A percentile compares a stretch with the other conserved stretches of the same genome.
Conservation (phyloP, 37 sponge, comb jelly and placozoan genomes). For the Dysidea cf. avara region DNA sequence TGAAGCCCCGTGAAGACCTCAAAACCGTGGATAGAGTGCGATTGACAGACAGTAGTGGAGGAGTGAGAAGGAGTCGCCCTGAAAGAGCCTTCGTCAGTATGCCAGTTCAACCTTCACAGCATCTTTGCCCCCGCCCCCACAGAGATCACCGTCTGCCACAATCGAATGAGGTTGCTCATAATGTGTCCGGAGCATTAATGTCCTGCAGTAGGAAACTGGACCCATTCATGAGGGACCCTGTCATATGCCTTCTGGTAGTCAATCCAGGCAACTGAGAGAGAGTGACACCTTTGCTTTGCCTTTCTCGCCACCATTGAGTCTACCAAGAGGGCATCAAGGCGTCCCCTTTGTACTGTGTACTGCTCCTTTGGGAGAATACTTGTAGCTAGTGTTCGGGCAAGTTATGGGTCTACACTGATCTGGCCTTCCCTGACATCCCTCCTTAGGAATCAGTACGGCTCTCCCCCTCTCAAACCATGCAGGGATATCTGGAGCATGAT, state of each 20-base stretch:
- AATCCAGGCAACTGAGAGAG: conserved; percentile 10
- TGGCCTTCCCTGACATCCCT: conserved; percentile 7
- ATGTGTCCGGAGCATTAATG: no score
- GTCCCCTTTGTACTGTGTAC: neutral
- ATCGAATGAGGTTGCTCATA: neutral
- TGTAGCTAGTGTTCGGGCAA: conserved; percentile 37
- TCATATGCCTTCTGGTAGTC: conserved; percentile 11
- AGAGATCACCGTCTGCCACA: neutral
- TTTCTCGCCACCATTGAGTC: neutral
- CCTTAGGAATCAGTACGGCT: conserved; percentile 32
- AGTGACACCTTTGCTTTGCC: neutral
- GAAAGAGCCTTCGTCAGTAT: conserved; percentile 24
- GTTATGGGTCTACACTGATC: conserved; percentile 30
- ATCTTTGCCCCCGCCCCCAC: neutral
- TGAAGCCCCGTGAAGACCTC: neutral
- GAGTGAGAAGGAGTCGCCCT: conserved; percentile 41
- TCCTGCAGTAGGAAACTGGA: no score
- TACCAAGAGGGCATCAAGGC: neutral
- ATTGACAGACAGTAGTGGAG: conserved; percentile 20
- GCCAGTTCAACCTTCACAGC: neutral
- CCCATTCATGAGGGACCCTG: conserved; percentile 11
- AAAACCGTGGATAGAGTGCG: neutral
- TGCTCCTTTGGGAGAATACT: neutral
- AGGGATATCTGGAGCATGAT: neutral
- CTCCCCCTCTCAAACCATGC: conserved; percentile 5